Percentiles rank a stretch among this genome's conserved stretches.
These are phyloP conservation scores for Dipodomys ordii DNA, from an alignment of 2,113 vertebrate species.

Conservation along the genomic window DNA sequence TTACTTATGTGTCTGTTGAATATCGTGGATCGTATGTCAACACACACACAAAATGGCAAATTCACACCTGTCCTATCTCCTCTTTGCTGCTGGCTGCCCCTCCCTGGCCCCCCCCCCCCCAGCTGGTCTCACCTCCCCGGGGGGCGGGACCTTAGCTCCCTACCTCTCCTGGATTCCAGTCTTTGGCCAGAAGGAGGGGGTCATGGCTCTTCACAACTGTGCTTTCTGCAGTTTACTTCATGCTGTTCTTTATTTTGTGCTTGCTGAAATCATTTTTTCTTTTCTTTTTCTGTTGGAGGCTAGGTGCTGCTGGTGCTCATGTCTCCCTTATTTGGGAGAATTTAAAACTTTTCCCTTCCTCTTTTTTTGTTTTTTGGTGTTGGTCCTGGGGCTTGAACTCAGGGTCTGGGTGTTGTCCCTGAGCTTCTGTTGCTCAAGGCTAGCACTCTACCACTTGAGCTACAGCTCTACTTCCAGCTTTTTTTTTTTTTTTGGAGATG, in stretches of 20 bases:
- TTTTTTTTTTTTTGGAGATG: too few species aligned
- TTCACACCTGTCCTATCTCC: accelerated
- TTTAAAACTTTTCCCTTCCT: not conserved
- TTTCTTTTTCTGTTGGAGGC: not conserved
- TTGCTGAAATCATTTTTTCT: conserved; percentile 8
- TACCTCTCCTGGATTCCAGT: not conserved
- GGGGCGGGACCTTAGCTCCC: not conserved
- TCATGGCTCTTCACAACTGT: not conserved
- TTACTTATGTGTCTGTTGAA: not conserved
- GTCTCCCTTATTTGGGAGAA: not conserved
- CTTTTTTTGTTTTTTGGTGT: too few species aligned
- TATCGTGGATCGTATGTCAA: not conserved
- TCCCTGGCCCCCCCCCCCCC: too few species aligned
- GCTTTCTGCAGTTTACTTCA: conserved; percentile 11
- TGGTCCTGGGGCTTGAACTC: too few species aligned
- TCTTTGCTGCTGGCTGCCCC: not conserved
- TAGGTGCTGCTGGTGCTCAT: not conserved
- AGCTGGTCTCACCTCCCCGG: not conserved
- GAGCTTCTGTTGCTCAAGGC: too few species aligned
- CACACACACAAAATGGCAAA: not conserved
- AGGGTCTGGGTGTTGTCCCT: too few species aligned
- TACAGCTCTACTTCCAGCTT: too few species aligned
- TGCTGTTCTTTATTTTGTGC: not conserved
- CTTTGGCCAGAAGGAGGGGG: not conserved
- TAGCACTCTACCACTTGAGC: too few species aligned